phyloP scores from a whole-genome alignment of 2,888 invertebrate species.

The Abrostola tripartita region DNA sequence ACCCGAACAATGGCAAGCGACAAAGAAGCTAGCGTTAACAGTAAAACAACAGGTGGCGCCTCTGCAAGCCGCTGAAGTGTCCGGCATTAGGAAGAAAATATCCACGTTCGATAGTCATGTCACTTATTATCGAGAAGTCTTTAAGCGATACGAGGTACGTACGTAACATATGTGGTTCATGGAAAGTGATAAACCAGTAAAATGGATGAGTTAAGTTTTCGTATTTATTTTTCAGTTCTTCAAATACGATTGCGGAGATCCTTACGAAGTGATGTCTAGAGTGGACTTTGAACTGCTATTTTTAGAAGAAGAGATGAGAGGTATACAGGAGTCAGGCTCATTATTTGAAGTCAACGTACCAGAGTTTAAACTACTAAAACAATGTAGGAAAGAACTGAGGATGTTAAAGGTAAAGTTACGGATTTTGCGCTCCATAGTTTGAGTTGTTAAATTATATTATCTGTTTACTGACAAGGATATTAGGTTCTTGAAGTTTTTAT shows the following conservation, averaged over 20 bases:
- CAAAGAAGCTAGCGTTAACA: slow-evolving; percentile 96
- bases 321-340: slow-evolving; percentile 96
- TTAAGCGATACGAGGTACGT: slow-evolving; percentile 91
- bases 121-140: slow-evolving; percentile 95
- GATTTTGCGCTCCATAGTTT: neutral
- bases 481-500: neutral
- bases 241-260: slow-evolving; percentile 92
- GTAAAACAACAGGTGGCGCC: slow-evolving; percentile 98
- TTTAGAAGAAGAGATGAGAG: slow-evolving; percentile 95
- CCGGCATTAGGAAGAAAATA: slow-evolving; percentile 95
- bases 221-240: slow-evolving; percentile 84
- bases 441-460: neutral
- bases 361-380: slow-evolving; percentile 97
- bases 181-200: neutral
- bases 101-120: slow-evolving; percentile 95
- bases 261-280: slow-evolving; percentile 93
- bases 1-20: slow-evolving; percentile 98
- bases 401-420: slow-evolving; percentile 91
- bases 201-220: neutral
- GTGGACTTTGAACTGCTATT: slow-evolving; percentile 93
- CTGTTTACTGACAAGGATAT: neutral
- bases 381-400: slow-evolving; percentile 96
- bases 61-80: slow-evolving; percentile 97
- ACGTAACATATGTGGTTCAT: neutral
- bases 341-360: slow-evolving; percentile 98